These are phyloP conservation scores for Sebastes glaucus DNA, from an alignment of 2,797 vertebrate species.

Conservation along the genomic window DNA sequence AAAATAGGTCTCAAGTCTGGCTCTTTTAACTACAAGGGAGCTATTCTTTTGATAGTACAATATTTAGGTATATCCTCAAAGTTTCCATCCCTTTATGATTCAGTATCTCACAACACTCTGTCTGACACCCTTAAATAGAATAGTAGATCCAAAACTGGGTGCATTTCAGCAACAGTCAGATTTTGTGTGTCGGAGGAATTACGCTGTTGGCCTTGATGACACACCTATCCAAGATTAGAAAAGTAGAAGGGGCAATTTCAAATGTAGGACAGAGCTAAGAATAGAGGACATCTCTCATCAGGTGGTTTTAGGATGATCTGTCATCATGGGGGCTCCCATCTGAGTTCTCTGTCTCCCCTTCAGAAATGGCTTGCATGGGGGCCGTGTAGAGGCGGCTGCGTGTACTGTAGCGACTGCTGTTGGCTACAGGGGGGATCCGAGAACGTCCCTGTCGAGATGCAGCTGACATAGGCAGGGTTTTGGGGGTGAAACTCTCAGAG, in stretches of 20 bases:
- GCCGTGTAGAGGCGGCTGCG: conserved; percentile 96
- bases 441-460: conserved; percentile 94
- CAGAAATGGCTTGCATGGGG: conserved; percentile 99
- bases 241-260: conserved; percentile 50
- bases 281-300: conserved; percentile 45
- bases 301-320: conserved; percentile 90
- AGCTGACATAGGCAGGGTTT: conserved; percentile 89
- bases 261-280: conserved; percentile 47
- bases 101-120: conserved; percentile 45
- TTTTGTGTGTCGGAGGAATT: conserved; percentile 44
- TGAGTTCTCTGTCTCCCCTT: conserved; percentile 98
- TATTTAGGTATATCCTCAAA: conserved; percentile 51
- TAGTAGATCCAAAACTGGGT: conserved; percentile 37
- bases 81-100: conserved; percentile 44
- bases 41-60: conserved; percentile 58
- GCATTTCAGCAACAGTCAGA: conserved; percentile 56
- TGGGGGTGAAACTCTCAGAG: conserved; percentile 91
- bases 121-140: conserved; percentile 41
- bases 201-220: conserved; percentile 25
- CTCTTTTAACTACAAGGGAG: conserved; percentile 46
- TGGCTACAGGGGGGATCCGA: conserved; percentile 93
- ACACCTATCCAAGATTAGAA: conserved; percentile 45
- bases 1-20: conserved; percentile 69
- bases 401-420: conserved; percentile 97
- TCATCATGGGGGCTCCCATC: conserved; percentile 98